Evolutionary conservation across 2,888 invertebrate genomes (phyloP).

Genomic region (Tenthredo livida): DNA sequence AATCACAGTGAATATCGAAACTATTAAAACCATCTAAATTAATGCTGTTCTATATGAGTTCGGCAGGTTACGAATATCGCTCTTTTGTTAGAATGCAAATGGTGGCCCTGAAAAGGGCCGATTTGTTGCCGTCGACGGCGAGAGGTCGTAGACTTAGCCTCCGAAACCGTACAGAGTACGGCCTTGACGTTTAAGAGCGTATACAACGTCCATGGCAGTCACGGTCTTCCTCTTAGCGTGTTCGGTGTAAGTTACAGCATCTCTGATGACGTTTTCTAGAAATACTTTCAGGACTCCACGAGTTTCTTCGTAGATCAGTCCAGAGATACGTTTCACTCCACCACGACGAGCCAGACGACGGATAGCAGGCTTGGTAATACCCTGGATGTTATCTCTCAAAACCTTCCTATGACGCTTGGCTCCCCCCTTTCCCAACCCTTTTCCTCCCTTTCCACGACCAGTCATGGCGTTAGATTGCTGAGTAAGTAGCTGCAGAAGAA

Average conservation of each 20-base stretch:
- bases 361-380: slow-evolving; percentile 90
- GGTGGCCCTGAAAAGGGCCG: slow-evolving; percentile 61
- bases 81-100: slow-evolving; percentile 6
- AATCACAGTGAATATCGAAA: background rate
- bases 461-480: slow-evolving; percentile 81
- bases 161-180: slow-evolving; percentile 89
- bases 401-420: slow-evolving; percentile 92
- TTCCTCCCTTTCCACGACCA: slow-evolving; percentile 89
- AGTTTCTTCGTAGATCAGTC: slow-evolving; percentile 83
- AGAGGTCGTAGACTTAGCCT: slow-evolving; percentile 77
- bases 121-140: slow-evolving; percentile 46
- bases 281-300: slow-evolving; percentile 87
- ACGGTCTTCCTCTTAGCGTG: slow-evolving; percentile 93
- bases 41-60: background rate
- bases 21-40: background rate
- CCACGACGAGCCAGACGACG: slow-evolving; percentile 84
- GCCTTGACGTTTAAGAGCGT: slow-evolving; percentile 89
- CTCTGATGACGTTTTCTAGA: slow-evolving; percentile 89
- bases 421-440: slow-evolving; percentile 89
- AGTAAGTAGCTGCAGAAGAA: background rate
- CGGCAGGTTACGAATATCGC: background rate
- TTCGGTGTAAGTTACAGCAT: slow-evolving; percentile 91
- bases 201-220: slow-evolving; percentile 92
- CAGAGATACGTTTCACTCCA: slow-evolving; percentile 81
- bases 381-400: slow-evolving; percentile 88